Percentiles rank a stretch among this genome's conserved stretches.
Conservation (phyloP, 2,797 vertebrate species). For the Arctocebus calabarensis region DNA sequence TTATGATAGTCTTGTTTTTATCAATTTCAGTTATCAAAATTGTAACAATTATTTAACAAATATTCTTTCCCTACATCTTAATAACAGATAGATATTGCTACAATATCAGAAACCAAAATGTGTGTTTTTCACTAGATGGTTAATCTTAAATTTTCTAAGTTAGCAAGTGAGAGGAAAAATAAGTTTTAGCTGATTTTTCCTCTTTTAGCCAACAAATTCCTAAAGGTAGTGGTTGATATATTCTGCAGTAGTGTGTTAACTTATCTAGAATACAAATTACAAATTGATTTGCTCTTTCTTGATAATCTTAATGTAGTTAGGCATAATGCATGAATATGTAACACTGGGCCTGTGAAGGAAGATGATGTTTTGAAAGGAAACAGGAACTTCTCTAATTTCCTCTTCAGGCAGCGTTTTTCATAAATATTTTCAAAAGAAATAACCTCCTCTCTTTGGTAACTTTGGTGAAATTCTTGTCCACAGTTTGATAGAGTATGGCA, state of each 20-base stretch:
- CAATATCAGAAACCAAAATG: not conserved
- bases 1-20: not conserved
- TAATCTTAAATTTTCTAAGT: constrained; percentile 40
- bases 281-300: not conserved
- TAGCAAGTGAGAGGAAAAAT: not conserved
- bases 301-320: constrained; percentile 32
- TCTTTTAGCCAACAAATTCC: not conserved
- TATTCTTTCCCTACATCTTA: not conserved
- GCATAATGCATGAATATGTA: not conserved
- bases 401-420: not conserved
- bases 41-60: not conserved
- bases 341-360: not conserved
- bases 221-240: not conserved
- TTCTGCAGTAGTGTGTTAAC: not conserved
- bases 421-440: constrained; percentile 17
- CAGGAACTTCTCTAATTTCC: not conserved
- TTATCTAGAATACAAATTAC: constrained; percentile 44
- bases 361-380: not conserved
- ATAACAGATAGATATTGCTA: not conserved
- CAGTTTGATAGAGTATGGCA: not conserved
- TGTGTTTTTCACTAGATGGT: not conserved
- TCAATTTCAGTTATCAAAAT: not conserved
- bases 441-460: not conserved
- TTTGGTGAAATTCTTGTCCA: not conserved
- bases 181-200: constrained; percentile 39